Conservation (phyloP, 1,140 invertebrate genomes). For the Megathymus violae region DNA sequence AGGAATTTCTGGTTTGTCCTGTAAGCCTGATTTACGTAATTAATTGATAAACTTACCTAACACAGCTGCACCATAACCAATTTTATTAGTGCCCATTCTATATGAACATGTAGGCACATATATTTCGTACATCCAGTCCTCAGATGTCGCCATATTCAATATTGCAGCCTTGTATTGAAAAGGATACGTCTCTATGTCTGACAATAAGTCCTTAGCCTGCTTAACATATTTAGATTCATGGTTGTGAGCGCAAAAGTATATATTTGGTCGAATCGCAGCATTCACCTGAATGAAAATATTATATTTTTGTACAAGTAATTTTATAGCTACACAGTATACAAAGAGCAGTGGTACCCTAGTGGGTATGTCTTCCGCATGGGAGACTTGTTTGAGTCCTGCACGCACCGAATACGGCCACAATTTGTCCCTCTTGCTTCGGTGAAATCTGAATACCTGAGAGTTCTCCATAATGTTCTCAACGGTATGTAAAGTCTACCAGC, state of each 20-base stretch:
- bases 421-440: too few species aligned
- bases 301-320: too few species aligned
- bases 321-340: too few species aligned
- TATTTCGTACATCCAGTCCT: slow-evolving; percentile 89
- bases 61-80: slow-evolving; percentile 93
- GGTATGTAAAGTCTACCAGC: too few species aligned
- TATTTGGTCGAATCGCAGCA: slow-evolving; percentile 87
- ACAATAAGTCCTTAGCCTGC: slow-evolving; percentile 56
- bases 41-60: slow-evolving; percentile 86
- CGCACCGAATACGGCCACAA: too few species aligned
- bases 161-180: slow-evolving; percentile 59
- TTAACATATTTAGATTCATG: slow-evolving; percentile 84
- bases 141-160: slow-evolving; percentile 66
- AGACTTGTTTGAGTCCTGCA: too few species aligned
- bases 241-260: slow-evolving; percentile 94
- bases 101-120: slow-evolving; percentile 97
- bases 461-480: too few species aligned
- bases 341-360: too few species aligned
- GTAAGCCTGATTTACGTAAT: background rate
- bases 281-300: slow-evolving; percentile 85
- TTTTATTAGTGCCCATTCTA: slow-evolving; percentile 93
- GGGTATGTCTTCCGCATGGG: too few species aligned
- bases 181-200: slow-evolving; percentile 50
- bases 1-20: too few species aligned
- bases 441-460: too few species aligned